Percentiles rank a stretch among this genome's conserved stretches.
Evolutionary conservation across 2,888 invertebrate species (phyloP).

Genomic region (Ypsolopha scabrella): DNA sequence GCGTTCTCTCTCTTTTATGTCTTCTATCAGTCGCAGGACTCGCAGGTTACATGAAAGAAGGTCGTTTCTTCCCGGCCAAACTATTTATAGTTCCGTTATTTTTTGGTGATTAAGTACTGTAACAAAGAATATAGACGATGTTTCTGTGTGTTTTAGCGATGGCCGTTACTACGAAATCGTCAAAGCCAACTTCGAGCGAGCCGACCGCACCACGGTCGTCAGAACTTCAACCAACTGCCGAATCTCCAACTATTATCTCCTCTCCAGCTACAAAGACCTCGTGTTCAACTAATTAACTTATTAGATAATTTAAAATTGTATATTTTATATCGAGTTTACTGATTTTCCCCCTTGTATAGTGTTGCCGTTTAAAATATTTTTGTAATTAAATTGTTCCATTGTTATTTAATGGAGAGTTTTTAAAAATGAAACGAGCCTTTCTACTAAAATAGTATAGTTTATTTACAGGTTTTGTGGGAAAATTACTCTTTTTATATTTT

Average conservation of each 20-base stretch:
- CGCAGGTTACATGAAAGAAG: too few species aligned
- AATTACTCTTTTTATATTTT: constrained; percentile 59
- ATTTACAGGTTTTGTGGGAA: constrained; percentile 57
- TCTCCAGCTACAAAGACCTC: constrained; percentile 94
- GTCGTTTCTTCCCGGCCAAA: too few species aligned
- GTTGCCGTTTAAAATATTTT: too few species aligned
- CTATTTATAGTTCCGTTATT: too few species aligned
- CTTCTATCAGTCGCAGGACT: too few species aligned
- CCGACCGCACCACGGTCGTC: constrained; percentile 96
- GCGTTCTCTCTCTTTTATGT: too few species aligned
- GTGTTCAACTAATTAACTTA: constrained; percentile 84
- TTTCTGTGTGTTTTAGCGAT: constrained; percentile 74
- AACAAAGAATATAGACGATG: too few species aligned
- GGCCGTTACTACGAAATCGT: constrained; percentile 99
- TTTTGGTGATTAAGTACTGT: too few species aligned
- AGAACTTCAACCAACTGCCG: constrained; percentile 96
- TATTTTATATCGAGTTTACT: neutral
- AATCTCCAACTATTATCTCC: constrained; percentile 93
- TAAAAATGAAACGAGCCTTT: constrained; percentile 28
- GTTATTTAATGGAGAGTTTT: neutral
- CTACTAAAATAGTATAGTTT: constrained; percentile 63
- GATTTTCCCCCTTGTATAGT: neutral
- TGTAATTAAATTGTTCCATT: too few species aligned
- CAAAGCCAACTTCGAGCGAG: constrained; percentile 98
- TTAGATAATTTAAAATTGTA: neutral